These are phyloP conservation scores for Agriopis leucophaearia DNA, from an alignment of 2,888 invertebrate species.

Conservation along the genomic window DNA sequence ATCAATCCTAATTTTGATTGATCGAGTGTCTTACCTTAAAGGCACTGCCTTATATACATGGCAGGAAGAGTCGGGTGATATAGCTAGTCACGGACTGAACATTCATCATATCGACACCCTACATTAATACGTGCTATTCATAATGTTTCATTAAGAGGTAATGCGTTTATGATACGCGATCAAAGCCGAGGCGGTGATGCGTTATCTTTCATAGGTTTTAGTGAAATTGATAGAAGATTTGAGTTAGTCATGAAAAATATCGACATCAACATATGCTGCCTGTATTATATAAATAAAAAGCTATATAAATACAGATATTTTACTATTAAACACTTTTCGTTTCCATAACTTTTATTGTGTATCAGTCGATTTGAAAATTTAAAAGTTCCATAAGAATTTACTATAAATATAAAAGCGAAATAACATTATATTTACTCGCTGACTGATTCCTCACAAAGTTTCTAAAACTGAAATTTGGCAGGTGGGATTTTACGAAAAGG, in stretches of 20 bases:
- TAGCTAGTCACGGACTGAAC: conserved; percentile 75
- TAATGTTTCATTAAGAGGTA: conserved; percentile 84
- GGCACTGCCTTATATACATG: conserved; percentile 63
- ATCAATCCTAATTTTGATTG: conserved; percentile 57
- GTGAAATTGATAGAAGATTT: conserved; percentile 33
- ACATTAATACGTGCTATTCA: conserved; percentile 79
- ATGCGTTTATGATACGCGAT: conserved; percentile 71
- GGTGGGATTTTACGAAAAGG: too few relatives aligned
- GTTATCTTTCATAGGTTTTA: conserved; percentile 40
- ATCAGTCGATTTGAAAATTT: too few relatives aligned
- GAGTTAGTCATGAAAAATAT: conserved; percentile 28
- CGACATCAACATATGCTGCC: background rate
- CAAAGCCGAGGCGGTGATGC: conserved; percentile 46
- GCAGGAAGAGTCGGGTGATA: conserved; percentile 68
- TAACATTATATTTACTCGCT: too few relatives aligned
- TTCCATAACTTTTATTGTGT: too few relatives aligned
- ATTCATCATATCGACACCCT: conserved; percentile 81
- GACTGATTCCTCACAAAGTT: too few relatives aligned
- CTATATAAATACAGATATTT: too few relatives aligned
- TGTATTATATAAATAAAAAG: background rate
- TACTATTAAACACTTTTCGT: too few relatives aligned
- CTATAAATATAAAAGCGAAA: too few relatives aligned
- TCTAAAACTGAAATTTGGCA: too few relatives aligned
- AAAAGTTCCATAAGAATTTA: too few relatives aligned
- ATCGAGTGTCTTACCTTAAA: conserved; percentile 52